Base-by-base conservation (phyloP, 2,113 vertebrate genomes). In the Lucifuga dentata region DNA sequence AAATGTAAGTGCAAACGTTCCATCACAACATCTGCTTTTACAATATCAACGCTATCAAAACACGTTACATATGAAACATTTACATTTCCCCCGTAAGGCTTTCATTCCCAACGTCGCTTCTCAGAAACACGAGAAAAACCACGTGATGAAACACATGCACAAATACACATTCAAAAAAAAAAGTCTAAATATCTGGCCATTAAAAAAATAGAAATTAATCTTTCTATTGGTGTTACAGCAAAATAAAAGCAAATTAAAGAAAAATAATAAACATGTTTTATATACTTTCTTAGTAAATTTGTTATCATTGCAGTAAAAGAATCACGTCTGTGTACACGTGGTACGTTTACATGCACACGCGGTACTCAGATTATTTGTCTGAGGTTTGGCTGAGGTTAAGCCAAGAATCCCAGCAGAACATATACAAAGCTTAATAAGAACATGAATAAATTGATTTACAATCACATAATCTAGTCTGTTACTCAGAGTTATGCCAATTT, bases 171-270 rank as follows among this genome's bases (percentile, higher is more conserved):
- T 8, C 26, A 24, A 49, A 70, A 65, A 78, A 7, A 45, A 7
- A 62, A 65, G 8, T 43, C 46, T 11, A 75, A 64, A 63, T 41
- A 69, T 80, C 60, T 67, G 63, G 48, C 65, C 5, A 1, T 83
- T 89, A 88, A 68, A 89, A 89, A 89, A 89, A 89, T 88, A 88
- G 61, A 89, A 85, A 86, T 70, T 11, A 78, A 79, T 85, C 75
- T 73, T 57, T 73, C 52, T 77, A 78, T 72, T 40, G 5, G 59
- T 24, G 26, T 72, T 78, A 86, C 53, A 73, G 66, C 67, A 73
- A 86, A 84, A 80, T 57, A 43, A 61, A 52, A 26, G 41, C 15
- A 43, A 63, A 62, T 74, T 79, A 86, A 16, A 62, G 32, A 57
- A 66, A 48, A 49, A 79, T 15, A 41, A 71, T 73, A 26, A 67